Evolutionary conservation across 2,797 vertebrate species (phyloP).

Genomic region (Enteromius mattozi): DNA sequence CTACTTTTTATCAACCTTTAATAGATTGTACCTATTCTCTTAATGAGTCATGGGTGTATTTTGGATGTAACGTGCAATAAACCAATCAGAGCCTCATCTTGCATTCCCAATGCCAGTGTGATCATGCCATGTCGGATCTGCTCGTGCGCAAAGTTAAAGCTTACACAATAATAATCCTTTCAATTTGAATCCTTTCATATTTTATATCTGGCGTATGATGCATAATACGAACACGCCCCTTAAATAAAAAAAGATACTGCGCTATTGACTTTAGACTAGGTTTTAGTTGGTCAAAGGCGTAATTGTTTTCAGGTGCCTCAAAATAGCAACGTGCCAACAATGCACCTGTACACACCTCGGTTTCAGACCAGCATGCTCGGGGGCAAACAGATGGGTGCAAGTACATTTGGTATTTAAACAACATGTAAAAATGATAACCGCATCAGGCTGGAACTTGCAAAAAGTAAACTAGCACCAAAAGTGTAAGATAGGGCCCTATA

Average conservation of each 20-base stretch:
- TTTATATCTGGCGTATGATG: not conserved
- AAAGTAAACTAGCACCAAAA: not conserved
- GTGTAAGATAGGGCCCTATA: not conserved
- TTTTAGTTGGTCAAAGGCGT: not conserved
- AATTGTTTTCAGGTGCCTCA: not conserved
- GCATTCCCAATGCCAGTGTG: not conserved
- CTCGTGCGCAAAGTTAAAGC: not conserved
- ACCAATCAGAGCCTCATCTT: not conserved
- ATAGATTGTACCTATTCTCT: not conserved
- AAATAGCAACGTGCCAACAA: not conserved
- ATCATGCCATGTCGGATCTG: not conserved
- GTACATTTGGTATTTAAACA: not conserved
- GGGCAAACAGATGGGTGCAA: no score
- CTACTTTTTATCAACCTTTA: no score
- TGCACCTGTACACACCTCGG: not conserved
- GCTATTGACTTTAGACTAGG: not conserved
- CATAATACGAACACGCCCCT: not conserved
- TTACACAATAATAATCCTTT: not conserved
- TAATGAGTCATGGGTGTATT: not conserved
- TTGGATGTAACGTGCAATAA: not conserved
- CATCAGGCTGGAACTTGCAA: not conserved
- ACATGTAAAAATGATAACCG: not conserved
- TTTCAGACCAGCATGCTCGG: not conserved
- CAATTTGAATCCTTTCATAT: not conserved
- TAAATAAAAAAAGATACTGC: not conserved